Evolutionary conservation across 2,113 vertebrate species (phyloP).

Genomic region (Seriola aureovittata): DNA sequence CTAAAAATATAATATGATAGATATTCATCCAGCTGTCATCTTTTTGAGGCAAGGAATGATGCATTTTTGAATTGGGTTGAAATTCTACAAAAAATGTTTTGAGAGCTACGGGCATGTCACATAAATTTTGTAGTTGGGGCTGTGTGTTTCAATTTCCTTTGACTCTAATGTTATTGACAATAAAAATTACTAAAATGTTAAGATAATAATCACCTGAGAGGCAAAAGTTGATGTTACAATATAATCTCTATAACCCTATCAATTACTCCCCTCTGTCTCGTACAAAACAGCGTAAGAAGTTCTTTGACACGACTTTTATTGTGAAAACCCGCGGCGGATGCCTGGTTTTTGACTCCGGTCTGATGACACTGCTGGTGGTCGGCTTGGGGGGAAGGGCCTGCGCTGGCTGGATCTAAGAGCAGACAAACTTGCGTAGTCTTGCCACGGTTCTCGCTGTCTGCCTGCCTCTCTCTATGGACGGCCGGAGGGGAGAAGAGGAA

Average conservation of each 20-base stretch:
- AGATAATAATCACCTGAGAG: no score
- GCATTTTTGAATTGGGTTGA: no score
- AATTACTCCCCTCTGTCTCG: background rate
- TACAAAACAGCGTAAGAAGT: background rate
- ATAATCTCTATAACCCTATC: no score
- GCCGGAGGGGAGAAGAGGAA: slow-evolving; percentile 59
- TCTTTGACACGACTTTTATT: slow-evolving; percentile 39
- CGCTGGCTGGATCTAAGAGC: slow-evolving; percentile 46
- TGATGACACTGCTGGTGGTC: background rate
- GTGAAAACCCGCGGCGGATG: slow-evolving; percentile 51
- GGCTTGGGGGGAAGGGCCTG: slow-evolving; percentile 75
- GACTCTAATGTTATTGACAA: background rate
- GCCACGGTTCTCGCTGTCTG: slow-evolving; percentile 49
- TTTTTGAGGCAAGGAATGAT: background rate
- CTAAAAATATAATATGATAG: background rate
- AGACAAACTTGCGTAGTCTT: slow-evolving; percentile 74
- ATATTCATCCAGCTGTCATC: background rate
- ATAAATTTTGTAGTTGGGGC: background rate
- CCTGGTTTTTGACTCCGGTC: background rate
- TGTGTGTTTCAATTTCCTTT: background rate
- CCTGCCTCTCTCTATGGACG: slow-evolving; percentile 69
- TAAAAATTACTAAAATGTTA: no score
- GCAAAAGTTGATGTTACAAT: background rate
- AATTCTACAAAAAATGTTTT: no score
- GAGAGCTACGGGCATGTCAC: no score